These are phyloP conservation scores for Halictus ligatus DNA, from an alignment of 2,888 invertebrate species.

Conservation along the genomic window DNA sequence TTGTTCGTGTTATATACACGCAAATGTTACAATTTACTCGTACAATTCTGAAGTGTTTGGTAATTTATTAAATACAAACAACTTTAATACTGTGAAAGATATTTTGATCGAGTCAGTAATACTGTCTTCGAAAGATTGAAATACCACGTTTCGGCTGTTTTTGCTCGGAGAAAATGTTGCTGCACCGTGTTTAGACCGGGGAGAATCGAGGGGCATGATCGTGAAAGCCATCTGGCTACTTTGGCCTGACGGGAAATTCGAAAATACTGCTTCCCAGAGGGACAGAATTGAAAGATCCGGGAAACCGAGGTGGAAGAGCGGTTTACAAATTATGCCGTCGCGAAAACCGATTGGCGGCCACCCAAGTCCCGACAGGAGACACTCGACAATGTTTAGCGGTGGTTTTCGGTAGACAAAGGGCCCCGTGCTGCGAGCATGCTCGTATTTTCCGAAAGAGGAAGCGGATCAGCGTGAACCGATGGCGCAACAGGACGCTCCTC, in stretches of 20 bases:
- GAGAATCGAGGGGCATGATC: too few relatives aligned
- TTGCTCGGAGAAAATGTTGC: too few relatives aligned
- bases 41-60: too few relatives aligned
- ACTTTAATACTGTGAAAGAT: too few relatives aligned
- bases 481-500: not conserved
- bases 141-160: not conserved
- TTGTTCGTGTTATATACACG: too few relatives aligned
- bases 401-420: not conserved
- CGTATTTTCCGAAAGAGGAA: not conserved
- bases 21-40: too few relatives aligned
- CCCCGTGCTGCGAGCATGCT: not conserved
- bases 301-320: not conserved
- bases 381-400: conserved; percentile 4
- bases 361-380: not conserved
- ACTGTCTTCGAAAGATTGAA: not conserved
- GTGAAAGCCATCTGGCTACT: not conserved
- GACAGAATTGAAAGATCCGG: not conserved
- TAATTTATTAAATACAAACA: too few relatives aligned
- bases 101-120: too few relatives aligned
- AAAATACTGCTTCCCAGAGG: not conserved
- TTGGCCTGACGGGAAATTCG: not conserved
- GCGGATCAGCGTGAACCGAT: conserved; percentile 13
- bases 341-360: not conserved
- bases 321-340: not conserved
- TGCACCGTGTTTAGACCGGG: too few relatives aligned